Evolutionary conservation across 2,888 invertebrate species (phyloP), one percentile per base, ranked within the genome.

Genomic region (Melanostoma scalare): DNA sequence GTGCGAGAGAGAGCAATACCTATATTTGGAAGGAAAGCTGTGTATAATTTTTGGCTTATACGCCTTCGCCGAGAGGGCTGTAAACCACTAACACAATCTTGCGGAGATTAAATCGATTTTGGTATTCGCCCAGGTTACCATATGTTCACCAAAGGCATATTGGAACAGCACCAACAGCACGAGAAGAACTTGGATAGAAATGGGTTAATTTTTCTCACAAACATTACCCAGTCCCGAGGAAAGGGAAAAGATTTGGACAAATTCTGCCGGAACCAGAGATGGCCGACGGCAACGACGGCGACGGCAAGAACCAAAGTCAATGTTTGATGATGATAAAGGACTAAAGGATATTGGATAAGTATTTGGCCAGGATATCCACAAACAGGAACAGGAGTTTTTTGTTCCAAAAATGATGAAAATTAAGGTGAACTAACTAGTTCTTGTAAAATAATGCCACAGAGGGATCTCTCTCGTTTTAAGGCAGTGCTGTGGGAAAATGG

Each of bases 71-170:
- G 35, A 31, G 9, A 50, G 38, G 20, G 60, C 50, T 72, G 60
- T 50, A 52, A 72, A 42, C 71, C 65, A 65, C 69, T 74, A 73
- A 55, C 72, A 77, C 77, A 77, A 73, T 82, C 61, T 35, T 56
- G 67, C 40, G 44, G 50, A 61, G 67, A 76, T 81, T 61, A 72
- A 81, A 77, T 81, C 67, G 72, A 72, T 76, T 81, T 58, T 9
- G 30, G 52, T 40, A 67, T 10, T 58, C 63, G 52, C 58, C 74
- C 50, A 56, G 35, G 6, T 65, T 63, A 42, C 48, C 0, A 44
- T 30, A 46, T 74, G 58, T 58, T 38, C 8, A 40, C 36, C 56
- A 36, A 48, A 8, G 40, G 31, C 55, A 46, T 38, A 60, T 67
- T 60, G 33, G 46, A 48, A 61, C 48, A 69, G n/a, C 33, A 60